Evolutionary conservation across 2,888 invertebrate genomes (phyloP).

Genomic region (Amblyjoppa fuscipennis): DNA sequence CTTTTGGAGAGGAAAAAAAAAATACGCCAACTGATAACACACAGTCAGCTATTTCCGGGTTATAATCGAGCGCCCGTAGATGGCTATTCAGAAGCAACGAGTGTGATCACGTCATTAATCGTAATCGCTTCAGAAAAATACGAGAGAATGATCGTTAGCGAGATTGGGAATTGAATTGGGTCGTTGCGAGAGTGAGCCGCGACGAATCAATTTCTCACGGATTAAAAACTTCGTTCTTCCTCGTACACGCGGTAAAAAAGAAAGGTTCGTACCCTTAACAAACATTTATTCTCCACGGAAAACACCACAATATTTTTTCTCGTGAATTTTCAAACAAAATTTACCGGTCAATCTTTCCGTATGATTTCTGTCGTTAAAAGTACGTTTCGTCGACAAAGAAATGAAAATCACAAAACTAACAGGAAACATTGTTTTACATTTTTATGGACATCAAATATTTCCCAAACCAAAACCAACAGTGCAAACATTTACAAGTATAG

Average conservation of each 20-base stretch:
- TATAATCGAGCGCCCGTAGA: background rate
- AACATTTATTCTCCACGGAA: constrained; percentile 2
- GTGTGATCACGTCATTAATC: constrained; percentile 45
- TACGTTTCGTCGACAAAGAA: background rate
- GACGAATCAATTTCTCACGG: constrained; percentile 45
- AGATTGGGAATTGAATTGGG: constrained; percentile 63
- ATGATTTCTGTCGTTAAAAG: background rate
- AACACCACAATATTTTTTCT: background rate
- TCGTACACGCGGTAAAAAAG: background rate
- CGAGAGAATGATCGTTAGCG: constrained; percentile 25
- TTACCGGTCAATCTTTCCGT: background rate
- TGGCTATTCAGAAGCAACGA: background rate
- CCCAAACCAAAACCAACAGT: background rate
- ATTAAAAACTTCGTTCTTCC: constrained; percentile 38
- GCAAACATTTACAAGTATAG: background rate
- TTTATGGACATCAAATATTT: background rate
- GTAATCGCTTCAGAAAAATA: constrained; percentile 11
- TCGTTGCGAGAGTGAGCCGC: constrained; percentile 39
- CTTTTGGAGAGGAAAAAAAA: constrained; percentile 16
- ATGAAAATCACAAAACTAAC: constrained; percentile 1
- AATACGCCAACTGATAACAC: constrained; percentile 2
- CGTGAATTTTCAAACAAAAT: background rate
- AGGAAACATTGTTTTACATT: background rate
- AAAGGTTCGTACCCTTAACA: background rate
- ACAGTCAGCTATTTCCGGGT: constrained; percentile 23